Conservation (phyloP, 2,797 vertebrate species). For the Rhinichthys osculus region DNA sequence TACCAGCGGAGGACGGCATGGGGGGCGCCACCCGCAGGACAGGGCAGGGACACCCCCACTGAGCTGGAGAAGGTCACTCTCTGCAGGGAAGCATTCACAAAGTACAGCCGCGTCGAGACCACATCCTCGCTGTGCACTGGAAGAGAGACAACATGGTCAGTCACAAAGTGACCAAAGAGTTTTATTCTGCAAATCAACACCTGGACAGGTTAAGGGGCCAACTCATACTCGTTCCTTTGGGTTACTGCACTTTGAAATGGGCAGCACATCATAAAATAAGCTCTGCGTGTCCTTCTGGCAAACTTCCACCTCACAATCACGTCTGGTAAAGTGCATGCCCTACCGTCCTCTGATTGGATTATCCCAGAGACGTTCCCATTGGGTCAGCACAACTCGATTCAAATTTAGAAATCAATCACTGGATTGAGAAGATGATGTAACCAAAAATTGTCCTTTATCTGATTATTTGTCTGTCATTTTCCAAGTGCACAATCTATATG, state of each 20-base stretch:
- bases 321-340: neutral
- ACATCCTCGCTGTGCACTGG: slow-evolving; percentile 93
- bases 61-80: slow-evolving; percentile 99
- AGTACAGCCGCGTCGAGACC: slow-evolving; percentile 97
- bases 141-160: slow-evolving; percentile 53
- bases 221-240: neutral
- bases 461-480: slow-evolving; percentile 11
- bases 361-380: slow-evolving; percentile 19
- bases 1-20: slow-evolving; percentile 97
- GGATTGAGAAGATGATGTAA: slow-evolving; percentile 27
- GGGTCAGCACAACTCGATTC: slow-evolving; percentile 40
- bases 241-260: slow-evolving; percentile 2
- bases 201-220: slow-evolving; percentile 5
- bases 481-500: neutral
- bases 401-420: slow-evolving; percentile 46
- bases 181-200: slow-evolving; percentile 11
- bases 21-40: slow-evolving; percentile 96
- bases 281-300: neutral
- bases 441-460: slow-evolving; percentile 22
- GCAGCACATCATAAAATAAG: neutral
- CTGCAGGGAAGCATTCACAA: slow-evolving; percentile 99
- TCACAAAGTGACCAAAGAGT: neutral
- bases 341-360: slow-evolving; percentile 20
- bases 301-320: neutral
- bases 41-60: slow-evolving; percentile 99